A percentile compares a stretch with the other conserved stretches of the same genome.
phyloP scores from a whole-genome alignment of 1,140 invertebrate species.

The Conus ventricosus region DNA sequence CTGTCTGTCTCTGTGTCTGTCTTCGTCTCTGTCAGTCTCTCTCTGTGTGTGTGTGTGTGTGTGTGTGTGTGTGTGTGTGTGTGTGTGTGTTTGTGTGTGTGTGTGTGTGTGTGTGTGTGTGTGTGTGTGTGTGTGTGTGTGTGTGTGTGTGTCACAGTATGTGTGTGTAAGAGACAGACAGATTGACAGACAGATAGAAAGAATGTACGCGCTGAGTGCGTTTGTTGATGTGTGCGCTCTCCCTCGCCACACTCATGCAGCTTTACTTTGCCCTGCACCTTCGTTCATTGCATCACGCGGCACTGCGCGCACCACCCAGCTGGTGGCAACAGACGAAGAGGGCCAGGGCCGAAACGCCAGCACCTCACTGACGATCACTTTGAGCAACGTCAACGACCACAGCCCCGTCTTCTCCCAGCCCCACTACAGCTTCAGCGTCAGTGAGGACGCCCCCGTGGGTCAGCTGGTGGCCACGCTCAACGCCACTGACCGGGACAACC shows the following conservation, averaged over 20 bases:
- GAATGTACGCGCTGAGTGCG: too few relatives aligned
- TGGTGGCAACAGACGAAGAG: conserved; percentile 22
- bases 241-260: too few relatives aligned
- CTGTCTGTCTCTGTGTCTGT: background rate
- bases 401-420: conserved; percentile 83
- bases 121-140: too few relatives aligned
- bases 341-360: conserved; percentile 72
- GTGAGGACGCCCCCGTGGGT: conserved; percentile 78
- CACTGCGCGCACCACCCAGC: background rate
- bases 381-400: conserved; percentile 92
- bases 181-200: too few relatives aligned
- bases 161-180: too few relatives aligned
- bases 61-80: too few relatives aligned
- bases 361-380: conserved; percentile 55
- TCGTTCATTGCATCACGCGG: too few relatives aligned
- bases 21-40: background rate
- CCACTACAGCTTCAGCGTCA: conserved; percentile 80
- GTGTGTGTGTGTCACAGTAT: too few relatives aligned
- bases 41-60: background rate
- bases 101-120: too few relatives aligned
- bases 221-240: too few relatives aligned
- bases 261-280: too few relatives aligned
- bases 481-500: conserved; percentile 64
- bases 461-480: conserved; percentile 51
- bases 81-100: too few relatives aligned